Conservation (phyloP, 2,113 vertebrate genomes). For the Ceyx margarethae region DNA sequence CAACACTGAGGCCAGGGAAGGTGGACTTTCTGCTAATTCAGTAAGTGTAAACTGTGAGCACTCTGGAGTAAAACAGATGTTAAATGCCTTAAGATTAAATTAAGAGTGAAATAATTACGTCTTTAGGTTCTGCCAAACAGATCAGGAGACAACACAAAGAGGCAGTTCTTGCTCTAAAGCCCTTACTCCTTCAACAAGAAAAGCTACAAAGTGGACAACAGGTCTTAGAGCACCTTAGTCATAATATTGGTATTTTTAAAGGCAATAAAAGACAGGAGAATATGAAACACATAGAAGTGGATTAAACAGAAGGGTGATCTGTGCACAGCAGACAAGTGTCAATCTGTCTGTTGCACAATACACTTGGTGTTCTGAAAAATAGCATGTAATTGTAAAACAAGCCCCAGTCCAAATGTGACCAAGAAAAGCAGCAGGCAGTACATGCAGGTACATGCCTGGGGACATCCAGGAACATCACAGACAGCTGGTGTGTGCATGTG, state of each 20-base stretch:
- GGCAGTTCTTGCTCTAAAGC: background rate
- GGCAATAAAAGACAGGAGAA: constrained; percentile 9
- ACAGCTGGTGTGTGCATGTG: background rate
- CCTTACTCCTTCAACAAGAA: background rate
- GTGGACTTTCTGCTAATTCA: constrained; percentile 35
- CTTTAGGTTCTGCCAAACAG: background rate
- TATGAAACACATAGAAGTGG: constrained; percentile 44
- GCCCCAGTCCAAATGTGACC: background rate
- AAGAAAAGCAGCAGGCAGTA: background rate
- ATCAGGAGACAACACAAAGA: background rate
- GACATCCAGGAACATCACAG: background rate
- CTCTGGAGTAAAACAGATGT: constrained; percentile 25
- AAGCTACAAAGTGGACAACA: background rate
- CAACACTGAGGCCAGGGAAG: background rate
- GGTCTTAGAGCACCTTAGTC: background rate
- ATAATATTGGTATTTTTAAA: constrained; percentile 13
- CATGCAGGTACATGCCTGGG: background rate
- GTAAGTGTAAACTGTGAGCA: background rate
- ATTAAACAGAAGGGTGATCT: background rate
- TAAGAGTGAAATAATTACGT: constrained; percentile 33
- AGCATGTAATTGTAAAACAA: background rate
- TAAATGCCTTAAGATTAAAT: constrained; percentile 24
- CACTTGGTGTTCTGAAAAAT: background rate
- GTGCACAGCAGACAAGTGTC: background rate
- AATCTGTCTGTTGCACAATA: background rate